These are phyloP conservation scores for Nemopilema nomurai DNA, from an alignment of 30 jellyfish, hydroid and myxozoan species.

Conservation along the genomic window DNA sequence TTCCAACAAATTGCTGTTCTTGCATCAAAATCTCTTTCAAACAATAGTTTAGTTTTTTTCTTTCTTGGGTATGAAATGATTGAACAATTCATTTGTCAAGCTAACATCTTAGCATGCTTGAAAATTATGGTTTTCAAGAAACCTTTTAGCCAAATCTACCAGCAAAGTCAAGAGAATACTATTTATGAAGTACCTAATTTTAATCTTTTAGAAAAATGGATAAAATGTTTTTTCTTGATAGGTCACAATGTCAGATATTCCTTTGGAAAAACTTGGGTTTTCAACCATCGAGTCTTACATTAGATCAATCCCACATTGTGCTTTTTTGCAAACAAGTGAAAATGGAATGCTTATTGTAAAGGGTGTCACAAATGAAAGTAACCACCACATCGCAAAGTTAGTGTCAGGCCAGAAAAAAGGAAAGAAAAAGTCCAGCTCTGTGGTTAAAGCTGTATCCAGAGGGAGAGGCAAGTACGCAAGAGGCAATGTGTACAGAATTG, in stretches of 20 bases:
- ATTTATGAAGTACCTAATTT: no score
- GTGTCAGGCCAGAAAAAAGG: conserved; percentile 80
- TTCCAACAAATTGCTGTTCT: no score
- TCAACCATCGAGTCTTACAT: conserved; percentile 18
- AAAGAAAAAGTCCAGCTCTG: conserved; percentile 12
- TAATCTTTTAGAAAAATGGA: no score
- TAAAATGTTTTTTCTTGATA: neutral
- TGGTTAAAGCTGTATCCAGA: conserved; percentile 10
- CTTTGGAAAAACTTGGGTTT: conserved; percentile 54
- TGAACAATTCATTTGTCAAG: no score
- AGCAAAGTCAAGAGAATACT: no score
- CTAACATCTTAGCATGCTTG: no score
- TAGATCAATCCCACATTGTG: conserved; percentile 54
- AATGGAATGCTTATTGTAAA: conserved; percentile 68
- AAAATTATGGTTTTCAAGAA: no score
- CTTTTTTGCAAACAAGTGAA: conserved; percentile 3
- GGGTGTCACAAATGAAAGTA: conserved; percentile 69
- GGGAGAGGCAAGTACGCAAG: conserved; percentile 28
- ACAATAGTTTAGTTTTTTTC: no score
- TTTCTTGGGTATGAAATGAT: no score
- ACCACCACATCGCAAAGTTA: conserved; percentile 63
- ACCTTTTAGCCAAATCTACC: no score
- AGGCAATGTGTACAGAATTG: neutral
- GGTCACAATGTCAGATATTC: conserved; percentile 55
- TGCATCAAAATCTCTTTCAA: no score